A percentile compares a stretch with the other conserved stretches of the same genome.
phyloP scores from a whole-genome alignment of 1,140 invertebrate genomes.

The Metaphire vulgaris region DNA sequence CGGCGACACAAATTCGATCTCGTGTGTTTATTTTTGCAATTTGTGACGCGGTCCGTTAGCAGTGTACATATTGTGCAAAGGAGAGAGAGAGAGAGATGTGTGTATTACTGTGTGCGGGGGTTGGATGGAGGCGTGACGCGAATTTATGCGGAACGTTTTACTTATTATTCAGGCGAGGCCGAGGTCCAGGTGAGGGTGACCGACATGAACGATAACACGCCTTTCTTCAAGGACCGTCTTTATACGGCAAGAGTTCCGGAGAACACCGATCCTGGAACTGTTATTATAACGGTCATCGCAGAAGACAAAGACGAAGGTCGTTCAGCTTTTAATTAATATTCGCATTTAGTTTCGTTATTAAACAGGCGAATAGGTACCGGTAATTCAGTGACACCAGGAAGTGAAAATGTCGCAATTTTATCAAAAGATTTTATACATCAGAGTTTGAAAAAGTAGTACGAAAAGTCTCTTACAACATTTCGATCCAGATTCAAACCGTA shows the following conservation, averaged over 20 bases:
- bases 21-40: constrained; percentile 28
- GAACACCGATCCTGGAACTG: constrained; percentile 94
- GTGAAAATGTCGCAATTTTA: no score
- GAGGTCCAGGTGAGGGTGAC: constrained; percentile 78
- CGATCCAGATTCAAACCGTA: no score
- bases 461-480: no score
- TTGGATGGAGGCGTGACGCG: no score
- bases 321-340: constrained; percentile 59
- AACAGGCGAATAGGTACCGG: no score
- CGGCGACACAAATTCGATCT: constrained; percentile 18
- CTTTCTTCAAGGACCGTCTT: constrained; percentile 89
- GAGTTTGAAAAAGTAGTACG: no score
- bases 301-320: constrained; percentile 96
- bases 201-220: constrained; percentile 96
- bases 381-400: no score
- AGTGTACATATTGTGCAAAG: no score
- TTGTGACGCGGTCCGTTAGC: no score
- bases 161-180: constrained; percentile 54
- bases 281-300: constrained; percentile 91
- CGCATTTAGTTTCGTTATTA: constrained; percentile 42
- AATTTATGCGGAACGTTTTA: background rate
- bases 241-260: constrained; percentile 96
- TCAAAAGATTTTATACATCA: no score
- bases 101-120: no score
- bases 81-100: no score